Percentiles rank a stretch among this genome's conserved stretches.
These are phyloP conservation scores for Garrulus glandarius DNA, from an alignment of 2,797 vertebrate genomes.

Conservation along the genomic window DNA sequence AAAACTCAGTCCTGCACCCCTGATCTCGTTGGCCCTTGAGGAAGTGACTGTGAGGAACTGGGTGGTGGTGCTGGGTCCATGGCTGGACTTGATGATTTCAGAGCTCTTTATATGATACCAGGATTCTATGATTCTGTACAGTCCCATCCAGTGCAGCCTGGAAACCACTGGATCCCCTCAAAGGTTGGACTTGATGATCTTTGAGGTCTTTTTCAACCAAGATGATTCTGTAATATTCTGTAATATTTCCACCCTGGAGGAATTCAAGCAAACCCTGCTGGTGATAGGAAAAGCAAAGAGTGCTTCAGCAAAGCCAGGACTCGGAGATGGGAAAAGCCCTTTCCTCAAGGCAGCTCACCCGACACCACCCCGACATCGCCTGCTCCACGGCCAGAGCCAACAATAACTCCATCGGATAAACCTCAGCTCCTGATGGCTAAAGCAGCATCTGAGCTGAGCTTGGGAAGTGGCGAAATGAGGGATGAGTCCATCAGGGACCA, in stretches of 20 bases:
- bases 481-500: neutral
- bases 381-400: neutral
- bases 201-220: neutral
- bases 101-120: neutral
- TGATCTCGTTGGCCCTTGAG: neutral
- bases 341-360: neutral
- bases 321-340: neutral
- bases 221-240: neutral
- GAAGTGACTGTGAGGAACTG: neutral
- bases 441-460: neutral
- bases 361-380: neutral
- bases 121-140: accelerated
- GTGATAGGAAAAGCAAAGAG: neutral
- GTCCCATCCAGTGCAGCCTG: neutral
- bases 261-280: neutral
- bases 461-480: neutral
- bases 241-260: neutral
- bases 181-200: accelerated
- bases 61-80: neutral
- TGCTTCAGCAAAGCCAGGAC: neutral
- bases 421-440: neutral
- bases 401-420: neutral
- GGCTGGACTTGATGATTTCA: too few relatives aligned
- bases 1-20: neutral
- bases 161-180: neutral